These are phyloP conservation scores for Drosophila bocqueti DNA, from an alignment of 1,140 invertebrate genomes.

Conservation along the genomic window DNA sequence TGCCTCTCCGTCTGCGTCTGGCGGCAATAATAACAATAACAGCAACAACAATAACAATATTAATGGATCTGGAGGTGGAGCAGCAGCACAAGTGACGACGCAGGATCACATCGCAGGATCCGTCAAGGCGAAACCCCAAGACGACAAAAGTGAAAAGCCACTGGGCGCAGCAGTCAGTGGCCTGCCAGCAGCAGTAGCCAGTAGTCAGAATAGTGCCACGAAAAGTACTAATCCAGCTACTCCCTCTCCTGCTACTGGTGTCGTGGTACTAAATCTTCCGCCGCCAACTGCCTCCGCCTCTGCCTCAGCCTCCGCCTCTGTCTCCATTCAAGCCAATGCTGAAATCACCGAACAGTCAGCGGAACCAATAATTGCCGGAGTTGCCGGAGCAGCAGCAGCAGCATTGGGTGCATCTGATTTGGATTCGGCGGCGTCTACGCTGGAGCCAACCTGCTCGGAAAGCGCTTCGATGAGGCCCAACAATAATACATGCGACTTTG, in stretches of 20 bases:
- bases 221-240: conserved; percentile 1
- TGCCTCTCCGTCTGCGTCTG: conserved; percentile 33
- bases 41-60: conserved; percentile 26
- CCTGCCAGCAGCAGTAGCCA: not conserved
- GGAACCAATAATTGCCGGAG: not conserved
- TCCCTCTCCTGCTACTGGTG: not conserved
- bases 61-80: conserved; percentile 19
- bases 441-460: conserved; percentile 22
- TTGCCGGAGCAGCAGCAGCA: not conserved
- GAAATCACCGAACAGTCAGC: conserved; percentile 22
- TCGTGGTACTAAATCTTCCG: conserved; percentile 32
- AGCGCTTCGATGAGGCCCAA: conserved; percentile 32
- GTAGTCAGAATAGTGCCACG: conserved; percentile 7
- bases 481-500: conserved; percentile 70
- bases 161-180: conserved; percentile 2
- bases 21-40: conserved; percentile 4
- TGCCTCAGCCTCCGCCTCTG: not conserved
- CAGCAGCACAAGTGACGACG: conserved; percentile 15
- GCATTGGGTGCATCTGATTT: conserved; percentile 6
- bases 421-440: conserved; percentile 4
- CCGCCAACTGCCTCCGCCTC: conserved; percentile 17
- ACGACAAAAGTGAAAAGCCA: conserved; percentile 19
- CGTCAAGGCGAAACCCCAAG: conserved; percentile 13
- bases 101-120: conserved; percentile 27
- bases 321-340: conserved; percentile 19